Evolutionary conservation across 2,888 invertebrate genomes (phyloP).

Genomic region (Conistra vaccinii): DNA sequence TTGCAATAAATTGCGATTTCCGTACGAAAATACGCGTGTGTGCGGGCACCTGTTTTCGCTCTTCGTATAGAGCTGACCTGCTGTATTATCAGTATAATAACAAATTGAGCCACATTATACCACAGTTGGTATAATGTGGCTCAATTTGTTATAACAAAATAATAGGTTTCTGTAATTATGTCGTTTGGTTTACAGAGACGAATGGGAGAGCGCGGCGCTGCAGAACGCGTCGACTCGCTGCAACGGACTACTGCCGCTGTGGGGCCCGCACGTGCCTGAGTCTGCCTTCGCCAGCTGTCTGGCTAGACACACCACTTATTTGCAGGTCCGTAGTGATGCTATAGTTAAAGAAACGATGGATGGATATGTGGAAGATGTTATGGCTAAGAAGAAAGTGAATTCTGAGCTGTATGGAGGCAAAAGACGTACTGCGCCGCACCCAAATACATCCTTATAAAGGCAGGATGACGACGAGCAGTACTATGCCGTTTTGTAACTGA

Average conservation of each 20-base stretch:
- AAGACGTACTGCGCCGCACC: not conserved
- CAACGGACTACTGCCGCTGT: constrained; percentile 98
- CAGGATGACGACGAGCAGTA: no score
- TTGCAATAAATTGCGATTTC: no score
- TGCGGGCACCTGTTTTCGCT: no score
- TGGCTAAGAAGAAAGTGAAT: not conserved
- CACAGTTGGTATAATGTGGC: no score
- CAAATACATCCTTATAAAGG: not conserved
- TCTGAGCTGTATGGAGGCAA: not conserved
- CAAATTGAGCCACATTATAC: no score
- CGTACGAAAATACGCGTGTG: no score
- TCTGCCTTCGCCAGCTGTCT: constrained; percentile 98
- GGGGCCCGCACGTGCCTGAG: constrained; percentile 98
- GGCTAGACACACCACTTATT: constrained; percentile 97
- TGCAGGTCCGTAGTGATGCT: constrained; percentile 87
- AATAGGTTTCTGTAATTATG: not conserved
- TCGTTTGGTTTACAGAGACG: constrained; percentile 92
- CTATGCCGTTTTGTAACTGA: not conserved
- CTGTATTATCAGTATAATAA: no score
- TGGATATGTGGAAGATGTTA: not conserved
- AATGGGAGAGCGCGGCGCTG: constrained; percentile 99
- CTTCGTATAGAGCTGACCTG: no score
- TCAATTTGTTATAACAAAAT: no score
- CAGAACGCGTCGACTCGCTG: constrained; percentile 99
- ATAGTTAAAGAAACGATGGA: not conserved